phyloP scores from a whole-genome alignment of 2,113 vertebrate genomes.

The Megaleporinus macrocephalus region DNA sequence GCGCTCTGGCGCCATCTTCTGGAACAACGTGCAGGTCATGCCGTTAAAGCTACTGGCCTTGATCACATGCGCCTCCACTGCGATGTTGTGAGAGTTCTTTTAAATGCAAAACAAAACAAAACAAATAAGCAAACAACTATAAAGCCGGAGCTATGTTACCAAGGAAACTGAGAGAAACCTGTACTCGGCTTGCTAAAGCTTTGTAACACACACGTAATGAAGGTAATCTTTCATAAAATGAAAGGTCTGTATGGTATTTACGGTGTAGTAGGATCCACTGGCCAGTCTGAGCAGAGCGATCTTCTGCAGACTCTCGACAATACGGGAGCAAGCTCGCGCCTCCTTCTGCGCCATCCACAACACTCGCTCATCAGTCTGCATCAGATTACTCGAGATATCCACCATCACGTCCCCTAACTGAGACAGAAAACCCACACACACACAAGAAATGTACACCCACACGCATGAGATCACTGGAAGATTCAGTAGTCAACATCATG shows the following conservation, averaged over 20 bases:
- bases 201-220: background rate
- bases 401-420: constrained; percentile 96
- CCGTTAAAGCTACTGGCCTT: constrained; percentile 89
- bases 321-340: constrained; percentile 88
- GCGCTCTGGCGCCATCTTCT: constrained; percentile 87
- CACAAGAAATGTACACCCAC: constrained; percentile 5
- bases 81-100: constrained; percentile 95
- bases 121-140: background rate
- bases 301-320: constrained; percentile 89
- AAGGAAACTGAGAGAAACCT: background rate
- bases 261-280: constrained; percentile 88
- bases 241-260: constrained; percentile 60
- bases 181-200: background rate
- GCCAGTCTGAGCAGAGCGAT: constrained; percentile 86
- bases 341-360: constrained; percentile 94
- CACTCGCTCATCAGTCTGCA: constrained; percentile 93
- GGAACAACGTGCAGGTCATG: constrained; percentile 95
- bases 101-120: constrained; percentile 48
- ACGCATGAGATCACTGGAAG: background rate
- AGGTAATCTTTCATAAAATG: background rate
- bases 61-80: constrained; percentile 91
- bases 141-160: background rate
- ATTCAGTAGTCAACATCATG: background rate
- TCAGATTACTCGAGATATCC: constrained; percentile 95
- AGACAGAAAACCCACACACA: constrained; percentile 30